Conservation (phyloP, 2,113 vertebrate species). For the Oceanodroma tethys region DNA sequence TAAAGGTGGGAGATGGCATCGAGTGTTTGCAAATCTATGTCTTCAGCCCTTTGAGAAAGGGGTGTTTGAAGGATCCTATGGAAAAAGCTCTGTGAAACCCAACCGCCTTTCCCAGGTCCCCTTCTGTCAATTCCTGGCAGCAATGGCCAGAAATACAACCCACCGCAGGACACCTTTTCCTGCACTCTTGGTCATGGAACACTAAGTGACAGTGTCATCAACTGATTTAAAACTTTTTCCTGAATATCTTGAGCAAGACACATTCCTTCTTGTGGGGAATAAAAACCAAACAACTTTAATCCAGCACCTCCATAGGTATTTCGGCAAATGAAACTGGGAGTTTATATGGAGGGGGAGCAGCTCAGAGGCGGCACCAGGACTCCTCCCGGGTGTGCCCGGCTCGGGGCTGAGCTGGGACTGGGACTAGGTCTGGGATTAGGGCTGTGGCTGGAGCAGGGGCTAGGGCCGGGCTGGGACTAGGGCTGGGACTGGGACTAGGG, state of each 20-base stretch:
- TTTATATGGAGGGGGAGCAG: not conserved
- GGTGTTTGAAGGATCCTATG: not conserved
- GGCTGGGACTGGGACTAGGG: not conserved
- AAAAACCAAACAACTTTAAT: not conserved
- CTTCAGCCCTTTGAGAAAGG: not conserved
- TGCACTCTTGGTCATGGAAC: not conserved
- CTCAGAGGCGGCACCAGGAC: not conserved
- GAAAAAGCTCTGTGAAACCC: not conserved
- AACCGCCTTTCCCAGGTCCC: not conserved
- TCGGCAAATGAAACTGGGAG: not conserved
- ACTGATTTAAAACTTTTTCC: not conserved
- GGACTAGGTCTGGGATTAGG: not conserved
- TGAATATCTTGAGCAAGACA: not conserved
- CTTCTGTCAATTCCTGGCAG: not conserved
- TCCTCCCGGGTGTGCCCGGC: not conserved
- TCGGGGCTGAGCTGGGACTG: not conserved
- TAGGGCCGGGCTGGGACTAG: not conserved
- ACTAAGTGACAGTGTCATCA: not conserved
- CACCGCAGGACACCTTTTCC: not conserved
- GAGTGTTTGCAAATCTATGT: not conserved
- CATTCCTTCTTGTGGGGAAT: not conserved
- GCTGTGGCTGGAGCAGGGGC: not conserved
- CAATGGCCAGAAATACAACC: not conserved
- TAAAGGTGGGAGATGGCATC: not conserved
- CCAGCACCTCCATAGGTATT: not conserved